Conservation (phyloP, 1,140 invertebrate genomes). For the Brachionus rubens region DNA sequence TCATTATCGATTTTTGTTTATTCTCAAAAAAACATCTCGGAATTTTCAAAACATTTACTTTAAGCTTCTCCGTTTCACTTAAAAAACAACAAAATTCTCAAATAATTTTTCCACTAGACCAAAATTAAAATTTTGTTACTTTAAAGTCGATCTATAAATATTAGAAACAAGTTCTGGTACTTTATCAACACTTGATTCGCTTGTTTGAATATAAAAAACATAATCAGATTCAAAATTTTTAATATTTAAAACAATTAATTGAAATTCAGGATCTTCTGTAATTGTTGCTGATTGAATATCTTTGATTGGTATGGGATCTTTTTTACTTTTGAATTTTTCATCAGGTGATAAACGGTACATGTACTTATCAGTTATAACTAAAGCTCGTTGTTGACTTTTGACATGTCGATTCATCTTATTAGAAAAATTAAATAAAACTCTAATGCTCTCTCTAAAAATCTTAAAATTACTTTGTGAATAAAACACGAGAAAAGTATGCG, state of each 20-base stretch:
- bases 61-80: not conserved
- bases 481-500: slow-evolving; percentile 38
- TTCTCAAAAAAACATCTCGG: slow-evolving; percentile 34
- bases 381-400: slow-evolving; percentile 7
- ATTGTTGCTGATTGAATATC: slow-evolving; percentile 35
- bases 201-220: slow-evolving; percentile 21
- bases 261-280: slow-evolving; percentile 30
- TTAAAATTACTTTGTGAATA: slow-evolving; percentile 39
- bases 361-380: slow-evolving; percentile 45
- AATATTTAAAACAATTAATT: slow-evolving; percentile 14
- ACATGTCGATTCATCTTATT: slow-evolving; percentile 39
- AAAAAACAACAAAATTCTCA: not conserved
- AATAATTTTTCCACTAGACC: no score
- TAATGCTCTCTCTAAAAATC: no score
- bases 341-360: slow-evolving; percentile 38
- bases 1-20: slow-evolving; percentile 35
- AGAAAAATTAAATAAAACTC: no score
- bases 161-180: slow-evolving; percentile 16
- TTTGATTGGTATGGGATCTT: not conserved
- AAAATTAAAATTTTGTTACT: no score
- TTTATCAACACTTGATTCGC: slow-evolving; percentile 16
- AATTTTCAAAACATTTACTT: slow-evolving; percentile 32
- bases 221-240: slow-evolving; percentile 1
- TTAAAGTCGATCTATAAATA: slow-evolving; percentile 30
- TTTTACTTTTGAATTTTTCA: slow-evolving; percentile 43